Evolutionary conservation across 2,888 invertebrate species (phyloP).

Genomic region (Drosophila algonquin): DNA sequence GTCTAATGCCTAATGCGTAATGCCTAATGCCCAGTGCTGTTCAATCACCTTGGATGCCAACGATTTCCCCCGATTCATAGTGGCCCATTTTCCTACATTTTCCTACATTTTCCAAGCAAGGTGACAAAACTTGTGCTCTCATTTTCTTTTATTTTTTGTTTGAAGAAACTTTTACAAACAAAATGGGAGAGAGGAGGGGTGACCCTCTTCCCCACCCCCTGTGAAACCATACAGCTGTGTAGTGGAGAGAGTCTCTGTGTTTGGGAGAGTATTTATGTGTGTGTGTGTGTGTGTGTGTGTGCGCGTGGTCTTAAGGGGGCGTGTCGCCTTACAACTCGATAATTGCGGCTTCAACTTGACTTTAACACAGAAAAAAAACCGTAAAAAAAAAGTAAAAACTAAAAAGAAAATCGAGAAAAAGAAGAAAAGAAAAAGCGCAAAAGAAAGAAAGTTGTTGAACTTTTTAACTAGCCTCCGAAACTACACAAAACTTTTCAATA

Average conservation of each 20-base stretch:
- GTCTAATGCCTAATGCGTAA: not conserved
- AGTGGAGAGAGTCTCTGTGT: constrained; percentile 1
- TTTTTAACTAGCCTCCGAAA: constrained; percentile 68
- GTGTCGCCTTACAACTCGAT: constrained; percentile 75
- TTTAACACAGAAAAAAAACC: constrained; percentile 53
- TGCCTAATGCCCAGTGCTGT: constrained; percentile 34
- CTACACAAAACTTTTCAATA: constrained; percentile 61
- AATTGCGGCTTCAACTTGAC: constrained; percentile 79
- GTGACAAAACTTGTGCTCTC: constrained; percentile 63
- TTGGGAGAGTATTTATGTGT: not conserved
- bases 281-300: not conserved
- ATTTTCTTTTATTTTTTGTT: constrained; percentile 27
- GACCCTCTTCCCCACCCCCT: constrained; percentile 13
- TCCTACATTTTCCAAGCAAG: constrained; percentile 42
- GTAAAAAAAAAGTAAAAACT: not conserved
- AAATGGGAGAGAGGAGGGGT: constrained; percentile 26
- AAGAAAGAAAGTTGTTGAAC: constrained; percentile 69
- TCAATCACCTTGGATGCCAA: constrained; percentile 40
- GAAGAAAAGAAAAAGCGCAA: constrained; percentile 38
- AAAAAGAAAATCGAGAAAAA: constrained; percentile 7
- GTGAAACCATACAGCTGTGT: constrained; percentile 57
- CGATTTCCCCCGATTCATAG: constrained; percentile 7
- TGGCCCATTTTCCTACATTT: constrained; percentile 12
- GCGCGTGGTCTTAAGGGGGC: constrained; percentile 36
- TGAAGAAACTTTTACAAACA: constrained; percentile 23